phyloP scores from a whole-genome alignment of 2,888 invertebrate species.

The Piscicola geometra region DNA sequence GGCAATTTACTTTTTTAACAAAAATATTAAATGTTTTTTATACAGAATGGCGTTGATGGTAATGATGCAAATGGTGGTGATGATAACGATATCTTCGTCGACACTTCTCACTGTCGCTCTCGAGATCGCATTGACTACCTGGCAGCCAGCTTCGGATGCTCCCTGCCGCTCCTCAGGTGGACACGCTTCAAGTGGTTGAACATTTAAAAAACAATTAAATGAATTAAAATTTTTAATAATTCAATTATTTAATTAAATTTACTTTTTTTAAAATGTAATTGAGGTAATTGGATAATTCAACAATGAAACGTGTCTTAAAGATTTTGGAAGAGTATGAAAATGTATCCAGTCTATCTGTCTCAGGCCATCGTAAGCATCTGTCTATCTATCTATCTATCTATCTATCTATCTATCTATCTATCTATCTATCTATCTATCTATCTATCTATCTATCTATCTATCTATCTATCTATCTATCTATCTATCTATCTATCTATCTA shows the following conservation, averaged over 20 bases:
- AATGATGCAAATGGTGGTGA: slow-evolving; percentile 51
- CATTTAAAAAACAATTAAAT: slow-evolving; percentile 33
- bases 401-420: too few relatives aligned
- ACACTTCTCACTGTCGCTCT: slow-evolving; percentile 83
- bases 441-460: too few relatives aligned
- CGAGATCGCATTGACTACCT: slow-evolving; percentile 75
- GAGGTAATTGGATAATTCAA: too few relatives aligned
- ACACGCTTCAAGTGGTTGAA: not conserved
- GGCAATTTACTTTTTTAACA: too few relatives aligned
- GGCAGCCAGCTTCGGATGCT: slow-evolving; percentile 89
- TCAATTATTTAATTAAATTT: not conserved
- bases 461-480: not conserved
- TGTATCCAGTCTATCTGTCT: slow-evolving; percentile 83
- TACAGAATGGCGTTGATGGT: slow-evolving; percentile 64
- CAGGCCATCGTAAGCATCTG: slow-evolving; percentile 65
- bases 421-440: too few relatives aligned
- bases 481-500: not conserved
- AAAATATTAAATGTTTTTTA: too few relatives aligned
- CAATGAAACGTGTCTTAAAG: too few relatives aligned
- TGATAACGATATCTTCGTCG: slow-evolving; percentile 70
- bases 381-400: too few relatives aligned
- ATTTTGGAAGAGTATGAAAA: slow-evolving; percentile 78
- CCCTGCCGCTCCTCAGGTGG: slow-evolving; percentile 76
- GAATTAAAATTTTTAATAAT: too few relatives aligned
- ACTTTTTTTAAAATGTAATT: too few relatives aligned